Evolutionary conservation across 1,140 invertebrate species (phyloP), one percentile per base, ranked within the genome.

Genomic region (Leptopilina boulardi): DNA sequence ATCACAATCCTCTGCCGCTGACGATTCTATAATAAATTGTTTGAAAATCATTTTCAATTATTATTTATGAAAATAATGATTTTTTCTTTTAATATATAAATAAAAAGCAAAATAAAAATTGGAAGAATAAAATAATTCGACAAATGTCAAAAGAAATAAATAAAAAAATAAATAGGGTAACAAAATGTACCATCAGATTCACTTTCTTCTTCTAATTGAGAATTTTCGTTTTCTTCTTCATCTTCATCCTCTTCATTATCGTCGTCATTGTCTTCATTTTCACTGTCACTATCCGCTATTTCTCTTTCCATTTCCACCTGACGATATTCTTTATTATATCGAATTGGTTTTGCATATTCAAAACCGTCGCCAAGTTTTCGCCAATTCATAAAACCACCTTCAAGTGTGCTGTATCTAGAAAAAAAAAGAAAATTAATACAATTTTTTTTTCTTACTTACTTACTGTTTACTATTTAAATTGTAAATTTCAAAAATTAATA

Each of bases 271-370:
- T 80, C 79, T 51, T 85, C 85, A 72, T 74, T 87, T 66, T 91
- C 90, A 77, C 86, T 89, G 26, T 90, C 87, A 74, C 85, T 87
- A 18, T 89, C 85, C 34, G 78, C 73, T 38, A 59, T 71, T 34
- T 87, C 87, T 73, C 85, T 88, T 78, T 92, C 91, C 80, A 88
- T 87, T 85, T 93, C 92, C 13, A 91, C 92, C 85, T 91, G 90
- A 54, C 92, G 87, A 81, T 93, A 93, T 73, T 93, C 92, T 38
- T 91, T 85, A 85, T 92, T 93, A 77, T 94, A 93, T 76, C 87
- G 88, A 82, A 93, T 93, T 15, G 92, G 91, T 83, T 87, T 91
- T 8, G 91, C 91, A 84, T 92, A 92, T 77, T 92, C 92, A 74
- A 91, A 89, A 73, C 90, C 89, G 80, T 91, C 89, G 26, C 90